Conservation (phyloP, 2,113 vertebrate genomes). For the Dissostichus mawsoni region DNA sequence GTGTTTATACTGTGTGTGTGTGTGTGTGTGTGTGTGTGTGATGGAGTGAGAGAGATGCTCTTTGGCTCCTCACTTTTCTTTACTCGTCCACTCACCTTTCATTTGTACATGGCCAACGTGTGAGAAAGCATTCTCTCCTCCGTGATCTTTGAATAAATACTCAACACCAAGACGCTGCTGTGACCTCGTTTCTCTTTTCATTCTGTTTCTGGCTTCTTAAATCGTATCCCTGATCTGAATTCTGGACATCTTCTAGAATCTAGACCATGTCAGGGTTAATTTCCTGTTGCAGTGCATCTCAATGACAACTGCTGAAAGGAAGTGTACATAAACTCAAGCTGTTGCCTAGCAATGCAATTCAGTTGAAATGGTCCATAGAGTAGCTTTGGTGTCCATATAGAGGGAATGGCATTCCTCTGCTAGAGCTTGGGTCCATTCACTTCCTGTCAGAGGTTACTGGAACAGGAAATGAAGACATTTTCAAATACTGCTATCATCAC, state of each 20-base stretch:
- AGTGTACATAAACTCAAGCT: not conserved
- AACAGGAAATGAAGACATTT: too few relatives aligned
- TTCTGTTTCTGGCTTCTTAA: not conserved
- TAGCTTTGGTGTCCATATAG: too few relatives aligned
- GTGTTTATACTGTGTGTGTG: slow-evolving; percentile 42
- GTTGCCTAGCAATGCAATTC: not conserved
- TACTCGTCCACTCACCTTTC: slow-evolving; percentile 19
- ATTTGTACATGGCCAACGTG: slow-evolving; percentile 55
- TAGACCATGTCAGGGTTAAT: too few relatives aligned
- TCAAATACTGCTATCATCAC: too few relatives aligned
- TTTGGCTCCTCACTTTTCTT: not conserved
- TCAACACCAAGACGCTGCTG: slow-evolving; percentile 8
- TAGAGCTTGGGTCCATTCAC: too few relatives aligned
- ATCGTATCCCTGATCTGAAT: not conserved
- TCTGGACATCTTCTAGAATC: not conserved
- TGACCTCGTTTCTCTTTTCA: not conserved
- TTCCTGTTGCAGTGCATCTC: too few relatives aligned
- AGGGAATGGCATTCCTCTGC: too few relatives aligned
- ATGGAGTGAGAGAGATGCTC: slow-evolving; percentile 4
- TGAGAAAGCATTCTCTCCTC: slow-evolving; percentile 52
- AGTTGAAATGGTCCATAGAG: too few relatives aligned
- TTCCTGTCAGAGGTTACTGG: too few relatives aligned
- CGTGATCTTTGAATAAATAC: slow-evolving; percentile 72
- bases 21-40: slow-evolving; percentile 40
- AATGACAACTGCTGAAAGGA: too few relatives aligned